Conservation (phyloP, 2,888 invertebrate genomes). For the Colostygia pectinataria region DNA sequence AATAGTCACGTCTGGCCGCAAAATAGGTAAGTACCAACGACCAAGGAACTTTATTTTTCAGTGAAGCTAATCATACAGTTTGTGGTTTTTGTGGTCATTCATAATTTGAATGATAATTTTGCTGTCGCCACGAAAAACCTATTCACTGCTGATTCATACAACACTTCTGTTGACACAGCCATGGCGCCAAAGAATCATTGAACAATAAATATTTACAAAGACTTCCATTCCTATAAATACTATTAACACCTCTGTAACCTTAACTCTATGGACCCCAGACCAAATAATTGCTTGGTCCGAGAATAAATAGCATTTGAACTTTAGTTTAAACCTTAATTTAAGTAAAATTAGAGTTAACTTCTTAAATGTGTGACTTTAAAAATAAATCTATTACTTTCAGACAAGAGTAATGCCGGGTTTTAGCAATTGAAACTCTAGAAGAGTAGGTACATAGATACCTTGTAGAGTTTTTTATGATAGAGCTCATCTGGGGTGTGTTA, state of each 20-base stretch:
- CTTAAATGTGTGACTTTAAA: no score
- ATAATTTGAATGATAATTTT: conserved; percentile 6
- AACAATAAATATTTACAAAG: conserved; percentile 28
- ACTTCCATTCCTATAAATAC: conserved; percentile 41
- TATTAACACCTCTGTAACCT: conserved; percentile 44
- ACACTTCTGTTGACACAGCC: conserved; percentile 25
- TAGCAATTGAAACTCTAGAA: no score
- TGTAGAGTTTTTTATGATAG: no score
- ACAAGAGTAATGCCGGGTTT: no score
- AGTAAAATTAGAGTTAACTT: no score
- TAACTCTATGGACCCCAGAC: conserved; percentile 28
- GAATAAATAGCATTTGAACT: conserved; percentile 44
- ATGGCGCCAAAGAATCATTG: conserved; percentile 23
- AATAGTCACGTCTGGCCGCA: neutral
- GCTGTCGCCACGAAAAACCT: conserved; percentile 14
- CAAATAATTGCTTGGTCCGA: conserved; percentile 40
- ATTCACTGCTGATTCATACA: conserved; percentile 22
- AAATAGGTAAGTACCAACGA: neutral
- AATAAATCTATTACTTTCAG: no score
- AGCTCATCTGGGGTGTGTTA: no score
- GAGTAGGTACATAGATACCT: no score
- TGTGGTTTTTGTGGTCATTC: conserved; percentile 4
- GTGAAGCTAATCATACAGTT: conserved; percentile 1
- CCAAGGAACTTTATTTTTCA: neutral
- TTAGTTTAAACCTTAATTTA: conserved; percentile 35